Evolutionary conservation across 2,797 vertebrate genomes (phyloP).

Genomic region (Nasua narica): DNA sequence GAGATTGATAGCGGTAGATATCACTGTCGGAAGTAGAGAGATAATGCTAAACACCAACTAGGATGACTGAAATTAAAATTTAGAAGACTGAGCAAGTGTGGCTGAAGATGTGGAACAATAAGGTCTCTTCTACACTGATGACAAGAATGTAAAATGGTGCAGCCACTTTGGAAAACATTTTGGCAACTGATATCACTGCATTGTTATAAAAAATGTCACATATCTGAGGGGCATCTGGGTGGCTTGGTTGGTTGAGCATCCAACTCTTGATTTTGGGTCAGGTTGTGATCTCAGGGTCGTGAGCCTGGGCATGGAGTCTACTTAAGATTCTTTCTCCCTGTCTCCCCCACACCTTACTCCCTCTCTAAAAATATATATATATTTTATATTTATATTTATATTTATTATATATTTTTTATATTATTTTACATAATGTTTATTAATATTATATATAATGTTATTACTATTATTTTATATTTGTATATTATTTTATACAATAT

Average conservation of each 20-base stretch:
- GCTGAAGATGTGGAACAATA: fast-evolving
- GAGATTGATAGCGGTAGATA: too few relatives aligned
- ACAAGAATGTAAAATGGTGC: not conserved
- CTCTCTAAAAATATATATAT: too few relatives aligned
- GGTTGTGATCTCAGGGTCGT: not conserved
- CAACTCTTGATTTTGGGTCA: not conserved
- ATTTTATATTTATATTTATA: too few relatives aligned
- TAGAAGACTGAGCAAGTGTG: too few relatives aligned
- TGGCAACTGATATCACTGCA: not conserved
- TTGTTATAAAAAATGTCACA: not conserved
- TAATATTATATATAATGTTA: too few relatives aligned
- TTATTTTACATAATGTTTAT: too few relatives aligned
- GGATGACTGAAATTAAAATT: not conserved
- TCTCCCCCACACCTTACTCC: not conserved
- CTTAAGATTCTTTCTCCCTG: not conserved
- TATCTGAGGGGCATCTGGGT: not conserved
- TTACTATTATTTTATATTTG: too few relatives aligned
- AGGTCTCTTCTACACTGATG: fast-evolving
- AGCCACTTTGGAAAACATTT: not conserved
- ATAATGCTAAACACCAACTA: fast-evolving
- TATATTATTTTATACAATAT: too few relatives aligned
- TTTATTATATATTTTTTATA: too few relatives aligned
- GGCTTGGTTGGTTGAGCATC: not conserved
- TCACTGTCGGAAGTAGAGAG: not conserved
- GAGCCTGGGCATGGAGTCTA: not conserved